Conservation (phyloP, 1,140 invertebrate genomes). For the Zaprionus ghesquierei region DNA sequence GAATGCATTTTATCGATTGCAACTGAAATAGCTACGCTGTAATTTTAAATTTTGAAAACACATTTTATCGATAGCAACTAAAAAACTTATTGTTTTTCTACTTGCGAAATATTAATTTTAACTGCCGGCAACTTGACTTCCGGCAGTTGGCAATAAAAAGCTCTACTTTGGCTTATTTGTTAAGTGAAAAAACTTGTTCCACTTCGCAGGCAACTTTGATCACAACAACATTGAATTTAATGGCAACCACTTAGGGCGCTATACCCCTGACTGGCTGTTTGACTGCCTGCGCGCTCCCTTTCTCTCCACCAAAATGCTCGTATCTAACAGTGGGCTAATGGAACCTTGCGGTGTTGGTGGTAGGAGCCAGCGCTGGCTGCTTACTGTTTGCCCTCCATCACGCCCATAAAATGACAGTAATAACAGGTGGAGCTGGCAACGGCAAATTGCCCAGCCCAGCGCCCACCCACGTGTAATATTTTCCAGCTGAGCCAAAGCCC, state of each 20-base stretch:
- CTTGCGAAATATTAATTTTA: not conserved
- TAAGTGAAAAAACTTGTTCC: constrained; percentile 47
- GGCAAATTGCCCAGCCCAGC: not conserved
- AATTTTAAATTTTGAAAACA: too few species aligned
- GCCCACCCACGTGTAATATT: constrained; percentile 20
- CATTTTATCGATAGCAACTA: not conserved
- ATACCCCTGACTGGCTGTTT: not conserved
- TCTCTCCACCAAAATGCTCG: not conserved
- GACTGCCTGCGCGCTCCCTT: not conserved
- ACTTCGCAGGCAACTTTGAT: constrained; percentile 23
- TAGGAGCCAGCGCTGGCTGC: constrained; percentile 15
- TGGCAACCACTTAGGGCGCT: constrained; percentile 43
- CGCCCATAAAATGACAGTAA: constrained; percentile 41
- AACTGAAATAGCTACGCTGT: too few species aligned
- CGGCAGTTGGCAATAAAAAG: constrained; percentile 7
- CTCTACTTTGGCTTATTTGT: constrained; percentile 16
- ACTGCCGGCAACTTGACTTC: constrained; percentile 2
- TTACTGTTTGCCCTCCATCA: constrained; percentile 36
- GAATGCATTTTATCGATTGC: too few species aligned
- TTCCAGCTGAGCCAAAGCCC: constrained; percentile 6
- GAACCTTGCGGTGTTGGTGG: constrained; percentile 30
- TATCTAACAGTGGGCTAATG: constrained; percentile 65
- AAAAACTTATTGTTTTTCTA: not conserved
- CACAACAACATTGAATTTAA: constrained; percentile 48
- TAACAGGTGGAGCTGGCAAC: constrained; percentile 25